Percentiles rank a stretch among this genome's conserved stretches.
Conservation (phyloP, 1,140 invertebrate species). For the Heliconius nattereri region DNA sequence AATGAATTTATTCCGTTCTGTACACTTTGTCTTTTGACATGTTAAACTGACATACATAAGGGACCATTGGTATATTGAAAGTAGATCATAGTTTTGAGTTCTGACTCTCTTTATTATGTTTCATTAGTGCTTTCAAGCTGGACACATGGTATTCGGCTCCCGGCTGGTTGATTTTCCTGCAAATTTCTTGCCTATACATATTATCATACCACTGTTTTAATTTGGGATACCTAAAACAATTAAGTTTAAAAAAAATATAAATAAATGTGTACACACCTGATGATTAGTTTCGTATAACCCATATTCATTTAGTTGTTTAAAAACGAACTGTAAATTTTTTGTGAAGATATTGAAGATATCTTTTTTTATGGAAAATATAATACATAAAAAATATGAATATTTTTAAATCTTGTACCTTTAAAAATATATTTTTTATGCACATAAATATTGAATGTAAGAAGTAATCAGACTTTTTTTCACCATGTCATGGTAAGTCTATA, state of each 20-base stretch:
- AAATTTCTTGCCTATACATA: constrained; percentile 60
- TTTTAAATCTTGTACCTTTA: no score
- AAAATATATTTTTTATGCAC: no score
- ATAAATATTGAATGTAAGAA: no score
- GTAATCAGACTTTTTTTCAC: no score
- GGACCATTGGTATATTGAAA: neutral
- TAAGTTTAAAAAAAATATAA: constrained; percentile 25
- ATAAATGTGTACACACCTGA: constrained; percentile 20
- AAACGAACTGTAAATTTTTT: no score
- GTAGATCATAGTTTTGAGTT: constrained; percentile 55
- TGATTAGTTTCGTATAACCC: constrained; percentile 19
- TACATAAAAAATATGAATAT: no score
- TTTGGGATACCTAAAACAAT: constrained; percentile 61
- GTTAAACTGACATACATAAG: no score
- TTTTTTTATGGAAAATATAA: no score
- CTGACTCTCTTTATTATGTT: constrained; percentile 45
- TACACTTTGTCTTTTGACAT: no score
- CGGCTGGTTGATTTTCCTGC: constrained; percentile 57
- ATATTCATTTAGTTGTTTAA: constrained; percentile 10
- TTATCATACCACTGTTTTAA: constrained; percentile 55
- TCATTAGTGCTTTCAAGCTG: constrained; percentile 56
- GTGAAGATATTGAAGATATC: no score
- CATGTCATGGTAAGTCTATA: no score
- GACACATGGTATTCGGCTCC: constrained; percentile 53
- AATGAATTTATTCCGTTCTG: no score